Evolutionary conservation across 2,888 invertebrate genomes (phyloP).

Genomic region (Acleris emargana): DNA sequence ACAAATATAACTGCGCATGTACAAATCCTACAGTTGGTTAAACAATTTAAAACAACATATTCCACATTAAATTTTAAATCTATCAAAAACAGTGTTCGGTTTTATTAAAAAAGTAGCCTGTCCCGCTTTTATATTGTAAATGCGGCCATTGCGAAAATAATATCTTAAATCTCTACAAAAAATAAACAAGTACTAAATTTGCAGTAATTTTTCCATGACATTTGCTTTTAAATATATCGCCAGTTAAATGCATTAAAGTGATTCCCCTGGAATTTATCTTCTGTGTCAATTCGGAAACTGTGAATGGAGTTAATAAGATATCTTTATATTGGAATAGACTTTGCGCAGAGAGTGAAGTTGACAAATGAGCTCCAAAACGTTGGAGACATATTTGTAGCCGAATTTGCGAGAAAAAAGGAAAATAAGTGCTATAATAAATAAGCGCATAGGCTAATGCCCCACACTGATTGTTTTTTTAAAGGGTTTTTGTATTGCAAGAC

Average conservation of each 20-base stretch:
- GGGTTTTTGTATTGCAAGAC: too few relatives aligned
- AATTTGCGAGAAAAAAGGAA: background rate
- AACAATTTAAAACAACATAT: too few relatives aligned
- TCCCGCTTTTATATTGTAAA: too few relatives aligned
- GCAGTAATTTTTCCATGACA: too few relatives aligned
- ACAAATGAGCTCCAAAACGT: conserved; percentile 11
- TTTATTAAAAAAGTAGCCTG: too few relatives aligned
- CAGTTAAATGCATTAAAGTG: conserved; percentile 1
- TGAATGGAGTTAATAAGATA: conserved; percentile 26
- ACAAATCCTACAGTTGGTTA: too few relatives aligned
- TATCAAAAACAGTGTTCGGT: too few relatives aligned
- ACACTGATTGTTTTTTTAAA: background rate
- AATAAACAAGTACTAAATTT: background rate
- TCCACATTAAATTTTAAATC: too few relatives aligned
- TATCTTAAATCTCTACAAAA: background rate
- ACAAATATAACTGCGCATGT: too few relatives aligned
- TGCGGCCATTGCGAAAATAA: background rate
- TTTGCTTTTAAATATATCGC: background rate
- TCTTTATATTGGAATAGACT: conserved; percentile 20
- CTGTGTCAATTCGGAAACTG: conserved; percentile 7
- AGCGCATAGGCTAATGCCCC: background rate
- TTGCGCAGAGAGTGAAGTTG: background rate
- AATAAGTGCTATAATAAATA: too few relatives aligned
- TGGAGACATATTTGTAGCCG: background rate
- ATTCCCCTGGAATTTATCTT: background rate